Evolutionary conservation across 2,113 vertebrate genomes (phyloP).

Genomic region (Colaptes auratus): DNA sequence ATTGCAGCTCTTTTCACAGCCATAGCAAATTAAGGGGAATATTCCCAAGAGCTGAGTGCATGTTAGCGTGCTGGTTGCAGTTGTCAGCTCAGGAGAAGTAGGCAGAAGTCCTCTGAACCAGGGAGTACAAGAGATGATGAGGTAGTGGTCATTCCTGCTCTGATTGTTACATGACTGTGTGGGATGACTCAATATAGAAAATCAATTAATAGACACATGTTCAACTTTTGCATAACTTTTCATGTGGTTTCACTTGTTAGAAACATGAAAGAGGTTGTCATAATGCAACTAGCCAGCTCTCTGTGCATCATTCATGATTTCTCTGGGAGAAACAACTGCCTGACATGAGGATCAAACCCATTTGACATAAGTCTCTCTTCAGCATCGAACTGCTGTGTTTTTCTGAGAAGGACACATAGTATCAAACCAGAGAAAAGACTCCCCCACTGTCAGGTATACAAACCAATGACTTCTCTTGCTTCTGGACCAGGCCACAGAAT

Average conservation of each 20-base stretch:
- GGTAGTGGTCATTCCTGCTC: background rate
- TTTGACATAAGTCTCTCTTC: background rate
- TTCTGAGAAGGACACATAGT: background rate
- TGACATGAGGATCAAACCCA: background rate
- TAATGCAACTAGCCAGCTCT: background rate
- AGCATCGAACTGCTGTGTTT: background rate
- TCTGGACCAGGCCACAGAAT: background rate
- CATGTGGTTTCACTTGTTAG: fast-evolving
- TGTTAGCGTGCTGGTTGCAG: background rate
- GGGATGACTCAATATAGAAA: background rate
- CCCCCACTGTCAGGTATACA: background rate
- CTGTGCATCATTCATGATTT: background rate
- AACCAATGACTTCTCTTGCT: background rate
- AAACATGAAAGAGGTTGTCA: background rate
- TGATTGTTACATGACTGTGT: background rate
- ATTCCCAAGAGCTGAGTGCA: background rate
- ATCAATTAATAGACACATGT: background rate
- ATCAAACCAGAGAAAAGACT: background rate
- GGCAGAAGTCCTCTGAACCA: background rate
- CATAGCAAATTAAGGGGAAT: background rate
- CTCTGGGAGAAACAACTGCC: background rate
- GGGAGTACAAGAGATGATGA: background rate
- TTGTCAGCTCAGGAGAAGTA: background rate
- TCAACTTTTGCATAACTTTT: background rate
- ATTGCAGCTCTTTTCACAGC: background rate